These are phyloP conservation scores for Meriones psammophilus DNA, from an alignment of 2,797 vertebrate genomes.

Conservation along the genomic window DNA sequence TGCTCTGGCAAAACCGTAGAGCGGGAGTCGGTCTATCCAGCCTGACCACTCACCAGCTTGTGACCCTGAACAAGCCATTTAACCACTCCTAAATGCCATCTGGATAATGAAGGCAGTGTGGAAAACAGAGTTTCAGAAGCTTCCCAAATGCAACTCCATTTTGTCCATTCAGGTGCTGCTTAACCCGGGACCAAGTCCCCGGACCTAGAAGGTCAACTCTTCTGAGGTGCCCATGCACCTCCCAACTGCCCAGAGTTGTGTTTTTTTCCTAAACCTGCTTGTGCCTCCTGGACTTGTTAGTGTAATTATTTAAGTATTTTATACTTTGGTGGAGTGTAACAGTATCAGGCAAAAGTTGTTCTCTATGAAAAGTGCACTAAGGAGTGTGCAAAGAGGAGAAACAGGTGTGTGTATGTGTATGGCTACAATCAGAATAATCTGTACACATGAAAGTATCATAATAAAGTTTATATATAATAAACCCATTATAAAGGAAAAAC, in stretches of 20 bases:
- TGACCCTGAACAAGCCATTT: slow-evolving; percentile 4
- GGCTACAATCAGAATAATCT: not conserved
- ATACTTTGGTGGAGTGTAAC: slow-evolving; percentile 28
- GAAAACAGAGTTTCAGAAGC: not conserved
- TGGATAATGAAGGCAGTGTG: slow-evolving; percentile 35
- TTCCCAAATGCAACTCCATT: not conserved
- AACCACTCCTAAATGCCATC: not conserved
- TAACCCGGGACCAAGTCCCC: not conserved
- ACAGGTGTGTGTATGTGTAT: not conserved
- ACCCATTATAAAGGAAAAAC: not conserved
- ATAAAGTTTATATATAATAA: not conserved
- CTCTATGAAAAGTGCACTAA: not conserved
- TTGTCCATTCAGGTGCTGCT: not conserved
- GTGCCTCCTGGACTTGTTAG: slow-evolving; percentile 24
- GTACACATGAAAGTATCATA: not conserved
- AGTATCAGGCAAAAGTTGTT: slow-evolving; percentile 7
- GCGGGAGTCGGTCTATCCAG: not conserved
- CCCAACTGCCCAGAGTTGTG: not conserved
- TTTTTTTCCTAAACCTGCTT: slow-evolving; percentile 52
- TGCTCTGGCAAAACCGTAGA: not conserved
- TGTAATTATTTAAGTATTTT: slow-evolving; percentile 35
- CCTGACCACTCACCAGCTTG: not conserved
- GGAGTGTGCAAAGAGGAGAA: not conserved
- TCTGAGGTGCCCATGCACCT: not conserved
- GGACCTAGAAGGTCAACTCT: not conserved